These are phyloP conservation scores for Rhopalosiphum padi DNA, from an alignment of 1,140 invertebrate genomes.

Conservation along the genomic window DNA sequence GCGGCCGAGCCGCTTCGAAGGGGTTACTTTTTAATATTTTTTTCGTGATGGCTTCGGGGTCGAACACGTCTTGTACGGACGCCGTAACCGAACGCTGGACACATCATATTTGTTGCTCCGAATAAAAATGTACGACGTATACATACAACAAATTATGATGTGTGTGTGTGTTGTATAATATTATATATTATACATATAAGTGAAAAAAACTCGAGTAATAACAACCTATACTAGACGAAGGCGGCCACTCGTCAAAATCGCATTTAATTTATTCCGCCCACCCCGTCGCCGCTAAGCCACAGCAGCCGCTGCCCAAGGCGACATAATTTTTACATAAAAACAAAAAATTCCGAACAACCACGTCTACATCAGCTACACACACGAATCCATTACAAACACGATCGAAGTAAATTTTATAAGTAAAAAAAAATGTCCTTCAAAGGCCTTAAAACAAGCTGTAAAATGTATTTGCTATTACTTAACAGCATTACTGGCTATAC, in stretches of 20 bases:
- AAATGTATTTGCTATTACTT: neutral
- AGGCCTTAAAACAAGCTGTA: neutral
- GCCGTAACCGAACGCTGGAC: neutral
- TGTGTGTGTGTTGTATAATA: neutral
- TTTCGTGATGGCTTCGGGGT: slow-evolving; percentile 44
- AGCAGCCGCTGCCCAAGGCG: neutral
- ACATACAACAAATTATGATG: neutral
- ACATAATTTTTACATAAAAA: slow-evolving; percentile 45
- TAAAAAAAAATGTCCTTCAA: neutral
- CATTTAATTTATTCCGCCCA: slow-evolving; percentile 56
- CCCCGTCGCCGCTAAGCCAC: neutral
- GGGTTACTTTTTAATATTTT: neutral
- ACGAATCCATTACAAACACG: neutral
- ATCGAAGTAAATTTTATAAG: neutral
- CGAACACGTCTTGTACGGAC: slow-evolving; percentile 6
- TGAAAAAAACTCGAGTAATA: slow-evolving; percentile 10
- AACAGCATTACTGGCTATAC: neutral
- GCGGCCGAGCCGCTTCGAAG: neutral
- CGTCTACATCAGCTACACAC: neutral
- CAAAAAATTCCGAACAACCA: neutral
- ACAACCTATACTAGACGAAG: neutral
- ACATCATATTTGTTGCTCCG: slow-evolving; percentile 33
- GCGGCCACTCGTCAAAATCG: slow-evolving; percentile 49
- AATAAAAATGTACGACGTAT: slow-evolving; percentile 18
- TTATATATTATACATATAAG: neutral